phyloP scores from a whole-genome alignment of 2,113 vertebrate species.

The Oryzias celebensis region DNA sequence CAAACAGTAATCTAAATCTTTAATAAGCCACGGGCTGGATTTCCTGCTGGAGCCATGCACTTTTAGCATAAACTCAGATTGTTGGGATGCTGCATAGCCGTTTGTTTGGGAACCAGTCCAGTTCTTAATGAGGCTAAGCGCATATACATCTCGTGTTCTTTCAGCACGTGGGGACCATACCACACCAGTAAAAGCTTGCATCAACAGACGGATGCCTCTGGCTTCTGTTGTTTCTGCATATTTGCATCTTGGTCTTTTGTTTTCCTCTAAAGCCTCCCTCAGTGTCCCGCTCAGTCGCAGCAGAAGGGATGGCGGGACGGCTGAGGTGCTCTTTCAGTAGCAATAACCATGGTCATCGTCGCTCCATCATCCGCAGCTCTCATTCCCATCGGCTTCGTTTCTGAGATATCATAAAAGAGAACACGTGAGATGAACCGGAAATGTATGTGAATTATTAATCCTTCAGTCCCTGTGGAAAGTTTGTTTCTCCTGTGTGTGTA shows the following conservation, averaged over 20 bases:
- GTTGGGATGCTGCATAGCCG: constrained; percentile 17
- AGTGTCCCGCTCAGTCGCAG: constrained; percentile 17
- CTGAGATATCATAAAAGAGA: constrained; percentile 62
- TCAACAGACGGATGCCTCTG: not conserved
- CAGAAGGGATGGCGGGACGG: constrained; percentile 20
- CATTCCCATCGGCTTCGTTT: constrained; percentile 40
- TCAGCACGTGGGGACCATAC: constrained; percentile 9
- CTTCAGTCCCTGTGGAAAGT: constrained; percentile 39
- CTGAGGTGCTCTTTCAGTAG: constrained; percentile 55
- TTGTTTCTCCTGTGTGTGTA: constrained; percentile 12
- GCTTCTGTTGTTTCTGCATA: constrained; percentile 43
- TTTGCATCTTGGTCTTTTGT: constrained; percentile 39
- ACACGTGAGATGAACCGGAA: constrained; percentile 51
- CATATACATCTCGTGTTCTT: constrained; percentile 55
- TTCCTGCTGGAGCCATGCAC: constrained; percentile 36
- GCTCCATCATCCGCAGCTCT: constrained; percentile 58
- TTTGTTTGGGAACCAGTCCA: constrained; percentile 22
- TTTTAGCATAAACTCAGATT: constrained; percentile 37
- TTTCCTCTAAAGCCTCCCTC: constrained; percentile 28
- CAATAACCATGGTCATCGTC: constrained; percentile 55
- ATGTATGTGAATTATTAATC: constrained; percentile 68
- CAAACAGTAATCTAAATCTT: constrained; percentile 40
- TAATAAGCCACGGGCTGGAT: constrained; percentile 42
- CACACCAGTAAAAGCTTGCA: too few relatives aligned
- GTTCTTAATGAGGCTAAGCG: constrained; percentile 57